A percentile compares a stretch with the other conserved stretches of the same genome.
Evolutionary conservation across 2,113 vertebrate species (phyloP).

Genomic region (Cardinalis cardinalis): DNA sequence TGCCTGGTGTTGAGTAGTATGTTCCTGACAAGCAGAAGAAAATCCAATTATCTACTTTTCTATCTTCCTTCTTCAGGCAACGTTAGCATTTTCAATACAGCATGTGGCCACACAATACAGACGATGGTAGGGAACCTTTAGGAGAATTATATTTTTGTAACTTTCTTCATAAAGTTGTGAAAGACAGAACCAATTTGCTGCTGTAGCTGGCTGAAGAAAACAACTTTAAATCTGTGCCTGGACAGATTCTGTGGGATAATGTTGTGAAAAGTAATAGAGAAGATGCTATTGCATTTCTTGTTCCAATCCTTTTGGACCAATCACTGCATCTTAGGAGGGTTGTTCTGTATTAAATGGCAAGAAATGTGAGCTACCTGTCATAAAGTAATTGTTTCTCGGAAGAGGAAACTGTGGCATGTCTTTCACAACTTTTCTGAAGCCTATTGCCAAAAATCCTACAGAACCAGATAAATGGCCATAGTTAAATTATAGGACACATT

Average conservation of each 20-base stretch:
- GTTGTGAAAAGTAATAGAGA: background rate
- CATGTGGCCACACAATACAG: background rate
- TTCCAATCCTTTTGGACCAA: background rate
- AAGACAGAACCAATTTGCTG: background rate
- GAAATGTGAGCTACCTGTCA: background rate
- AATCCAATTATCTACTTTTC: background rate
- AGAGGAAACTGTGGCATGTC: background rate
- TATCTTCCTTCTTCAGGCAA: slow-evolving; percentile 10
- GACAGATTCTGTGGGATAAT: background rate
- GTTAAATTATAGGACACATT: background rate
- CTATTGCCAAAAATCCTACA: background rate
- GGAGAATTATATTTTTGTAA: background rate
- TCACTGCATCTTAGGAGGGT: background rate
- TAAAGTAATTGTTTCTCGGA: background rate
- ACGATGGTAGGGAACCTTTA: background rate
- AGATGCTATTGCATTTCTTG: background rate
- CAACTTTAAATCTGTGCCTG: background rate
- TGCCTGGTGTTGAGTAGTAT: background rate
- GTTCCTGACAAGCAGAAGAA: slow-evolving; percentile 14
- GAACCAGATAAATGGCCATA: background rate
- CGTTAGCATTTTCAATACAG: background rate
- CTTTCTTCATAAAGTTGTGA: background rate
- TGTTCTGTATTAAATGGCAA: background rate
- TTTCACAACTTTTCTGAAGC: background rate
- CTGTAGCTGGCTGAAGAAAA: background rate